Evolutionary conservation across 1,140 invertebrate genomes (phyloP), one percentile per base, ranked within the genome.

Genomic region (Acromyrmex charruanus): DNA sequence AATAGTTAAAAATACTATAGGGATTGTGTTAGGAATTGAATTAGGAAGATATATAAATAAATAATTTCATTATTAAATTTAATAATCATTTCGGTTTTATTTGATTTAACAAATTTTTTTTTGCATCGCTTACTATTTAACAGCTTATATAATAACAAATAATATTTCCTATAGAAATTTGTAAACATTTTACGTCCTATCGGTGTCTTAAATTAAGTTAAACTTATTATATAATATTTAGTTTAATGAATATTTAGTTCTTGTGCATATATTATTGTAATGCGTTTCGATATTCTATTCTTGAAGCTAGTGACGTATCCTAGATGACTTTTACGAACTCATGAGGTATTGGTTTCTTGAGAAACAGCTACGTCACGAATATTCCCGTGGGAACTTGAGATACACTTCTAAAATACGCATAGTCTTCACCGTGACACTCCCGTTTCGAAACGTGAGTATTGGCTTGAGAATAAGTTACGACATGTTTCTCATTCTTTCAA

Each of bases 271-370:
- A 74, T 28, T 53, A 59, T 10, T 1, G 7, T 16, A 59, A 28
- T n/a, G 35, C 7, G 25, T 31, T 71, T 49, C 12, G n/a, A 61
- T 84, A 61, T 75, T 59, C 21, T 18, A 82, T 82, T 84, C 28
- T 51, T 61, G 55, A 31, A 61, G n/a, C 18, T 35, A 74, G 80
- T 84, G 55, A 84, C 69, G n/a, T 80, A 61, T 61, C 35, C 12
- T 68, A 68, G 55, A 84, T 74, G 80, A 84, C 39, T 74, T 61
- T 75, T 84, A 74, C 80, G n/a, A 75, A 75, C 69, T 74, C 44
- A 49, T 75, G 39, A 58, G 18, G 75, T 84, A 61, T 84, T 82
- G 80, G 68, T 82, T 74, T 61, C 80, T 39, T 12, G 69, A 63
- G 69, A 84, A 75, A 39, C 55, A 61, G 69, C 44, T 58, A 75